Evolutionary conservation across 2,797 vertebrate species (phyloP).

Genomic region (Enteromius afrohamiltoni): DNA sequence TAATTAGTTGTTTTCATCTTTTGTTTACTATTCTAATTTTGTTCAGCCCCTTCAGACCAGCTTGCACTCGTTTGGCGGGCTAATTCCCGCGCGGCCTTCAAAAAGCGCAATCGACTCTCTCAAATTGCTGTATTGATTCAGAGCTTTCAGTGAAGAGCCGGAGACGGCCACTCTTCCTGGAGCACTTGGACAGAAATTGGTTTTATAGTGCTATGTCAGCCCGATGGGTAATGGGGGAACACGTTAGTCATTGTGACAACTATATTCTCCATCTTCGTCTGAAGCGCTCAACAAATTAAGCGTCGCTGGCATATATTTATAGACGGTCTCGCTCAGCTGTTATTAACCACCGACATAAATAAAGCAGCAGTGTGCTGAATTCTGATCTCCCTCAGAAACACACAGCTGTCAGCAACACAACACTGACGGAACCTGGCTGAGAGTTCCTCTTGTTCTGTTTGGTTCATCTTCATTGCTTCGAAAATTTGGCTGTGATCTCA

Average conservation of each 20-base stretch:
- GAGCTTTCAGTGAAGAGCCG: constrained; percentile 37
- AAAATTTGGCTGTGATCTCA: not conserved
- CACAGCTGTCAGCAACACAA: constrained; percentile 47
- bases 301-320: constrained; percentile 65
- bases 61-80: not conserved
- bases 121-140: constrained; percentile 58
- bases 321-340: constrained; percentile 35
- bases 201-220: constrained; percentile 62
- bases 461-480: not conserved
- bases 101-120: constrained; percentile 4
- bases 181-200: constrained; percentile 52
- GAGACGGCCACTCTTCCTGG: constrained; percentile 25
- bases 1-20: not conserved
- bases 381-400: constrained; percentile 63
- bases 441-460: constrained; percentile 50
- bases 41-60: not conserved
- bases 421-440: constrained; percentile 49
- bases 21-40: not conserved
- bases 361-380: constrained; percentile 51
- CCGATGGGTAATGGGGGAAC: constrained; percentile 53
- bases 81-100: constrained; percentile 14
- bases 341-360: constrained; percentile 69
- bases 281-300: constrained; percentile 68
- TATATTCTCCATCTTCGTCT: constrained; percentile 61
- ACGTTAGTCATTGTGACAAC: constrained; percentile 66